Percentiles rank a stretch among this genome's conserved stretches.
phyloP scores from a whole-genome alignment of 2,797 vertebrate genomes.

The Dipus sagitta region DNA sequence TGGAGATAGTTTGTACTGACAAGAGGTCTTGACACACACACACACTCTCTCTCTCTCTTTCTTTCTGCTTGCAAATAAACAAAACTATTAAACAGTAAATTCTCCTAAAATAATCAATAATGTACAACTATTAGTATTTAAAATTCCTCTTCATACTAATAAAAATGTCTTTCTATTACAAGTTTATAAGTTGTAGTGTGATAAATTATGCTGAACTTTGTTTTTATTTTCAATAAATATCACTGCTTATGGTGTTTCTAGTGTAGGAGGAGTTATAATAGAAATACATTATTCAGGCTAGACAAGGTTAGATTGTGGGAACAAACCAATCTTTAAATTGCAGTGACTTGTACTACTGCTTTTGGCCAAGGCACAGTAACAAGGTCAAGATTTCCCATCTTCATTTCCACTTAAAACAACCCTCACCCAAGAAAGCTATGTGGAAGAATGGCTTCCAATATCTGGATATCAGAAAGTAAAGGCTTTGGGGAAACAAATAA shows the following conservation, averaged over 20 bases:
- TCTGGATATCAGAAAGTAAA: neutral
- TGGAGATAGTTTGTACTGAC: too few species aligned
- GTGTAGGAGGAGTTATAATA: neutral
- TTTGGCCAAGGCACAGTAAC: neutral
- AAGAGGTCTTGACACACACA: too few species aligned
- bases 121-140: conserved; percentile 10
- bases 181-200: neutral
- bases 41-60: too few species aligned
- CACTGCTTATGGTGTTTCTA: neutral
- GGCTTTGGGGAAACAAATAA: neutral
- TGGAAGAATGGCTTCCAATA: neutral
- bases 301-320: neutral
- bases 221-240: conserved; percentile 7
- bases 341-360: neutral
- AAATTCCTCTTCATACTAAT: neutral
- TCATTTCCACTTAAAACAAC: neutral
- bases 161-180: conserved; percentile 19
- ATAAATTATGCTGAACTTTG: neutral
- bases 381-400: neutral
- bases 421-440: neutral
- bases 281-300: neutral
- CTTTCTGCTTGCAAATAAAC: too few species aligned
- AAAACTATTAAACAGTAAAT: too few species aligned
- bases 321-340: conserved; percentile 19
- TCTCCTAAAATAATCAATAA: too few species aligned